phyloP scores from a whole-genome alignment of 2,888 invertebrate genomes.

The Nemotelus nigrinus region DNA sequence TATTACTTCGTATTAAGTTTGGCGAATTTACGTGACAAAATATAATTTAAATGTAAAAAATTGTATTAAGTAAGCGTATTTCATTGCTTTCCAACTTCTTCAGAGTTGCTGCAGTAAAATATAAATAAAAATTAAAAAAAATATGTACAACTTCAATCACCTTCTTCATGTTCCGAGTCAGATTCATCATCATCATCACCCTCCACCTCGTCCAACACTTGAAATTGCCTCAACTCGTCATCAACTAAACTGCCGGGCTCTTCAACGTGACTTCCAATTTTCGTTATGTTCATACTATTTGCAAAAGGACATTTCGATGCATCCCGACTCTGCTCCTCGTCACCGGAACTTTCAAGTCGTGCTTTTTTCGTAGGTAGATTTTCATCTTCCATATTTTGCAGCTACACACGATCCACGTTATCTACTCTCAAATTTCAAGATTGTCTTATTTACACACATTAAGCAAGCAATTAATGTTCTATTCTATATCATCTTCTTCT shows the following conservation, averaged over 20 bases:
- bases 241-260: slow-evolving; percentile 57
- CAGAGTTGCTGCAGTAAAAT: not conserved
- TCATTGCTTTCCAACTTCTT: not conserved
- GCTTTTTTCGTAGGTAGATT: slow-evolving; percentile 57
- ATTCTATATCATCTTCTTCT: too few relatives aligned
- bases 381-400: slow-evolving; percentile 45
- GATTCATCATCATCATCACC: slow-evolving; percentile 64
- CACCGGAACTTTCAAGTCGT: slow-evolving; percentile 51
- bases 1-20: too few relatives aligned
- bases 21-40: too few relatives aligned
- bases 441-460: slow-evolving; percentile 6
- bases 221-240: slow-evolving; percentile 69
- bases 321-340: not conserved
- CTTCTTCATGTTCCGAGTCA: slow-evolving; percentile 58
- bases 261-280: slow-evolving; percentile 57
- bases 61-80: too few relatives aligned
- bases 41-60: too few relatives aligned
- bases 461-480: not conserved
- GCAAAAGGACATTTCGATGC: slow-evolving; percentile 8
- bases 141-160: not conserved
- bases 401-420: not conserved
- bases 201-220: slow-evolving; percentile 73
- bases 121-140: not conserved
- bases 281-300: slow-evolving; percentile 54
- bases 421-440: not conserved